Evolutionary conservation across 1,140 invertebrate species (phyloP), one percentile per base, ranked within the genome.

Genomic region (Dinothrombium tinctorium): DNA sequence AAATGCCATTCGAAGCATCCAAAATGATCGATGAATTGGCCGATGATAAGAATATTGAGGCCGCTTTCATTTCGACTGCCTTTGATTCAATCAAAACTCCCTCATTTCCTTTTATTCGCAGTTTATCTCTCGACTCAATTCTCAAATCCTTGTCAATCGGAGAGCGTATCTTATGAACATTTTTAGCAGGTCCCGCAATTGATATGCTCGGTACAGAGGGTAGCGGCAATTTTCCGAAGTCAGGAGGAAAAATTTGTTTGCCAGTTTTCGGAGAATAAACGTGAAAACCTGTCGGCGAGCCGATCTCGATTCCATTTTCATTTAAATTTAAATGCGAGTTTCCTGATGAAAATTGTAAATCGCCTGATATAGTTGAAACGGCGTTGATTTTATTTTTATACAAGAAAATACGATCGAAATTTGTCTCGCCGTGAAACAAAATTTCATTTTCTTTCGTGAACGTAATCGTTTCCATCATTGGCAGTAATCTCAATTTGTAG

Each of bases 161-260:
- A 4, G 44, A 46, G n/a, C 44, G 31, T 14, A 46, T 46, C 28
- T 45, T 42, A n/a, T 46, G 33, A n/a, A 46, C 40, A 46, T 46
- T 32, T 20, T 29, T 22, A 8, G 33, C 29, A 12, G 40, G 40
- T 7, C 33, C 35, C 8, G 41, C 24, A 24, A 46, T 19, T 21
- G 40, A 37, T 21, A 46, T 15, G 4, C 35, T 29, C 23, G 33
- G 28, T 3, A 46, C 24, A 19, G 40, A 33, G 12, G 41, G 44
- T n/a, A 46, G 25, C 14, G 44, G 28, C 9, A 46, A 8, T 15
- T 31, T 25, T 17, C 14, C 19, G 19, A 46, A 43, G 23, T 46
- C 44, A 21, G 29, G 14, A 23, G 44, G 44, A 37, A 46, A 46
- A n/a, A 46, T n/a, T 7, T 33, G n/a, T 40, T 43, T 37, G 2